Evolutionary conservation across 2,797 vertebrate species (phyloP), one percentile per base, ranked within the genome.

Genomic region (Hippocampus kuda): DNA sequence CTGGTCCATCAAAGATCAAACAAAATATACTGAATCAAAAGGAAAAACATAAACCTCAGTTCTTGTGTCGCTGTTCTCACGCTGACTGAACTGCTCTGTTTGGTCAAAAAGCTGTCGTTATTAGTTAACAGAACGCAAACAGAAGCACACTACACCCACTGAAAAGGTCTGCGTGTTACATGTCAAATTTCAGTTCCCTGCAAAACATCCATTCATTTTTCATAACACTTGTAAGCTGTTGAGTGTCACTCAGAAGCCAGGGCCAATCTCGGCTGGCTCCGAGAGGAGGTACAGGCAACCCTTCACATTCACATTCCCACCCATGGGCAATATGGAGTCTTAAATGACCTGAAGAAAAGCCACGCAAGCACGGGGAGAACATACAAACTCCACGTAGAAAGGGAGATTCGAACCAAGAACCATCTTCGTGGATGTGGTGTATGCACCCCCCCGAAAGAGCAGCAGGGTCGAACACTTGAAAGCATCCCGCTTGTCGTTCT

Each of bases 401-500:
- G 67, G 72, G 74, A 18, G 18, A 38, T 61, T 20, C 18, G 9
- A 38, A 34, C 26, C 59, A 30, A 60, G 57, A 27, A 59, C 48
- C 15, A n/a, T 26, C 46, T 66, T 13, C 69, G 53, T 67, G 57
- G 59, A 65, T 67, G 67, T 71, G 70, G 34, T 64, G 72, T 71
- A 67, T 56, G 72, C 38, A 59, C 63, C 84, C 74, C 74, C 70
- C 75, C 84, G 70, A 61, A 77, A 75, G 75, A 78, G 79, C 69
- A 9, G 71, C 59, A 26, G 71, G 76, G 77, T 81, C 74, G 60
- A 77, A 78, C 18, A 79, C 82, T 86, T 84, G 81, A 86, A 85
- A 82, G 76, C 77, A 87, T 87, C 87, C 89, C 87, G 88, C 84
- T 86, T 85, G 83, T 87, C 87, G 83, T 84, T 88, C 89, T 88